A percentile compares a stretch with the other conserved stretches of the same genome.
phyloP scores from a whole-genome alignment of 2,113 vertebrate species.

The Oncorhynchus keta region DNA sequence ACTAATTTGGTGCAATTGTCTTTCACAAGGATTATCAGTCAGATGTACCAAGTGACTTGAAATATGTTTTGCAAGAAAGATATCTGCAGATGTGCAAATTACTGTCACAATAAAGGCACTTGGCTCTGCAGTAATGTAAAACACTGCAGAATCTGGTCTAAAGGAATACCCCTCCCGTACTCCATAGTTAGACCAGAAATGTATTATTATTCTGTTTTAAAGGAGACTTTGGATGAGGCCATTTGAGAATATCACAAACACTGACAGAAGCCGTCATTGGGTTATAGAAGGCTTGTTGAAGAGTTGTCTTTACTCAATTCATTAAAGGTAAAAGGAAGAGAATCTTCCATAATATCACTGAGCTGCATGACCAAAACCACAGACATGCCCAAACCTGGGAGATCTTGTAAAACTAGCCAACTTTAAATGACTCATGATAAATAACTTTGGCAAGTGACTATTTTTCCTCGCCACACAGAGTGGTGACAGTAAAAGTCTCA shows the following conservation, averaged over 20 bases:
- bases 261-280: neutral
- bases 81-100: conserved; percentile 48
- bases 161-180: neutral
- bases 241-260: conserved; percentile 4
- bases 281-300: conserved; percentile 1
- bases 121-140: neutral
- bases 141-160: neutral
- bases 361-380: neutral
- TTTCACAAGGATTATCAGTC: conserved; percentile 58
- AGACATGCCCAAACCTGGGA: neutral
- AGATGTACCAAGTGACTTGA: conserved; percentile 39
- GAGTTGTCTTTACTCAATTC: neutral
- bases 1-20: conserved; percentile 70
- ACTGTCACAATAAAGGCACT: conserved; percentile 15
- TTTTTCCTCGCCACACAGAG: neutral
- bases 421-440: neutral
- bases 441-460: too few relatives aligned
- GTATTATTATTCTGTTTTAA: neutral
- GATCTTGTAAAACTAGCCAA: neutral
- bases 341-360: neutral
- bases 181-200: neutral
- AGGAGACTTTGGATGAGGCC: neutral
- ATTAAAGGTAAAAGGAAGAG: conserved; percentile 3
- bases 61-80: conserved; percentile 40
- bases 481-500: neutral